phyloP scores from a whole-genome alignment of 2,113 vertebrate genomes.

The Neogale vison region DNA sequence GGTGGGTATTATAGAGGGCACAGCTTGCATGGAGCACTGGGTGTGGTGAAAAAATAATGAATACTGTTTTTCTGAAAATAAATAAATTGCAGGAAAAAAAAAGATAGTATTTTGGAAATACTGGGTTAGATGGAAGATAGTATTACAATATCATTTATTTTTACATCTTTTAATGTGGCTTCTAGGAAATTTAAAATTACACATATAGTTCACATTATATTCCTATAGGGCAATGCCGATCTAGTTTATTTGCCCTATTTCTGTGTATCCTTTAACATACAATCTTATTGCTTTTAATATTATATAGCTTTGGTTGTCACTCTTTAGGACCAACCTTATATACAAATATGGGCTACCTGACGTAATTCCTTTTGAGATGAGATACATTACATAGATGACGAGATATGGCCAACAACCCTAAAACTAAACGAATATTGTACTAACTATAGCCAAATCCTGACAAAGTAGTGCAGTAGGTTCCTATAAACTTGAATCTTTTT shows the following conservation, averaged over 20 bases:
- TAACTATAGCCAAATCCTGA: neutral
- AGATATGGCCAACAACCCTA: neutral
- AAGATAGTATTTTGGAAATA: neutral
- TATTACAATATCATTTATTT: conserved; percentile 29
- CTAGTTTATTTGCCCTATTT: neutral
- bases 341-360: neutral
- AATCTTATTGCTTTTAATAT: neutral
- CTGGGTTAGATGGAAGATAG: neutral
- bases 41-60: too few relatives aligned
- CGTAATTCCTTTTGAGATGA: neutral
- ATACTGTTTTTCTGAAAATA: too few relatives aligned
- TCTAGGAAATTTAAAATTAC: neutral
- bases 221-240: neutral
- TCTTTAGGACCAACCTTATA: neutral
- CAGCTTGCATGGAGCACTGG: too few relatives aligned
- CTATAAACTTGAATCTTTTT: conserved; percentile 1
- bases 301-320: neutral
- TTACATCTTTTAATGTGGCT: neutral
- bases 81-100: too few relatives aligned
- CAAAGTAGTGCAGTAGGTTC: neutral
- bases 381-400: neutral
- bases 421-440: neutral
- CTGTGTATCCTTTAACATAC: neutral
- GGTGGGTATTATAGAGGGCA: too few relatives aligned
- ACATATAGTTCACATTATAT: neutral